Base-by-base conservation (phyloP, 2,113 vertebrate species). In the Cnemophilus loriae region DNA sequence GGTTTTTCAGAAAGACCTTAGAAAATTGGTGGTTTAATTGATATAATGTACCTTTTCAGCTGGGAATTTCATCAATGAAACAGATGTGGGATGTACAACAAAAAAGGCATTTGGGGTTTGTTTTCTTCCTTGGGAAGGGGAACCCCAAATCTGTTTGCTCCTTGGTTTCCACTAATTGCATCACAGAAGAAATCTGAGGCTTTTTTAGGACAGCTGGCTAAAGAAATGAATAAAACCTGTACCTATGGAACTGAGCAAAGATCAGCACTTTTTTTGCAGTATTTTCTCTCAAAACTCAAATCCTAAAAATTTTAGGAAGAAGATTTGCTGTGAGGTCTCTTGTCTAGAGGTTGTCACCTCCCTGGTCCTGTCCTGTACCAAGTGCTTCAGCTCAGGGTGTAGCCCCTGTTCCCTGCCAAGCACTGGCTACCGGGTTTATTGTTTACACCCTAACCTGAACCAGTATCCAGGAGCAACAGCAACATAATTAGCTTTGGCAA, bases 401-500 rank as follows among this genome's bases (percentile, higher is more conserved):
- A 35, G 20, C 49, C 55, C 30, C 14, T 32, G 4, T 17, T 17
- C 71, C 63, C 64, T 84, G 24, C 20, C 28, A 3, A 50, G 82
- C 50, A 8, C 32, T 37, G 49, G 27, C 11, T 41, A 3, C 53
- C 52, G 89, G 1, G 7, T 67, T 91, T n/a, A 13, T 67, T 82
- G 87, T 95, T 93, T 87, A 60, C 20, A 95, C 76, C 92, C 87
- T 68, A 75, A 91, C 78, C 74, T 49, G 81, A 93, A 83, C 87
- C 46, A 20, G 93, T 94, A 93, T 96, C 95, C 73, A 90, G 50
- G 71, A 93, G 92, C 61, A 96, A 96, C 91, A 91, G 85, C 90
- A 88, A 93, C 74, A 71, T 92, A 92, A 96, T 95, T 95, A 95
- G 87, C 87, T 88, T 57, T 85, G 55, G 90, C 93, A 87, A 96